Percentiles rank a stretch among this genome's conserved stretches.
These are phyloP conservation scores for Operophtera brumata DNA, from an alignment of 2,888 invertebrate species.

Conservation along the genomic window DNA sequence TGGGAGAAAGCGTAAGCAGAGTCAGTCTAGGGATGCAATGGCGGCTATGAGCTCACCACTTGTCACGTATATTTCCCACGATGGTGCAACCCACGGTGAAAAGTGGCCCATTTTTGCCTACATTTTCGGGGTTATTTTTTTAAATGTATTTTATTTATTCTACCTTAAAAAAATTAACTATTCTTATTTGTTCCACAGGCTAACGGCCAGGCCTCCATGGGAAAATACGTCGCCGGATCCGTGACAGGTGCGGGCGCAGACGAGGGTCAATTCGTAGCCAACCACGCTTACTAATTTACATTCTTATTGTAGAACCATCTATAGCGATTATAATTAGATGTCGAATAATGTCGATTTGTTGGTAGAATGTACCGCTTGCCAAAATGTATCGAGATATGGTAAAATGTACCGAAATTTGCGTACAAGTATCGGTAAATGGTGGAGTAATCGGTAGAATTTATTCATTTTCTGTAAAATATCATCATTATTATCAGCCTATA, in stretches of 20 bases:
- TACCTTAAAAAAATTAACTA: no score
- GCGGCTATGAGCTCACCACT: no score
- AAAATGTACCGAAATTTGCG: conserved; percentile 3
- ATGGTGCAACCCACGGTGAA: no score
- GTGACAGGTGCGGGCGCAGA: conserved; percentile 92
- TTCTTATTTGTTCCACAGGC: conserved; percentile 79
- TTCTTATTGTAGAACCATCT: conserved; percentile 14
- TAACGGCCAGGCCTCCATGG: conserved; percentile 94
- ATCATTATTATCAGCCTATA: no score
- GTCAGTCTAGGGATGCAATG: no score
- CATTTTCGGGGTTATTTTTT: no score
- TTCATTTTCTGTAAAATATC: not conserved
- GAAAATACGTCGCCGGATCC: conserved; percentile 95
- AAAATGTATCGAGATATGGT: conserved; percentile 2
- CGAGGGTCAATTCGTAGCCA: conserved; percentile 94
- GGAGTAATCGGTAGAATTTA: not conserved
- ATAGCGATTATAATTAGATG: conserved; percentile 1
- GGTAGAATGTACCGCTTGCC: conserved; percentile 6
- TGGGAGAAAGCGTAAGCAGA: no score
- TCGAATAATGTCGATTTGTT: conserved; percentile 15
- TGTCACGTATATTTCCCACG: no score
- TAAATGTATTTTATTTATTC: no score
- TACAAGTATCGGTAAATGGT: not conserved
- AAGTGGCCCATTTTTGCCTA: no score
- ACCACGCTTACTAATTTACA: conserved; percentile 96